phyloP scores from a whole-genome alignment of 2,797 vertebrate genomes.

The Telmatherina bonti region DNA sequence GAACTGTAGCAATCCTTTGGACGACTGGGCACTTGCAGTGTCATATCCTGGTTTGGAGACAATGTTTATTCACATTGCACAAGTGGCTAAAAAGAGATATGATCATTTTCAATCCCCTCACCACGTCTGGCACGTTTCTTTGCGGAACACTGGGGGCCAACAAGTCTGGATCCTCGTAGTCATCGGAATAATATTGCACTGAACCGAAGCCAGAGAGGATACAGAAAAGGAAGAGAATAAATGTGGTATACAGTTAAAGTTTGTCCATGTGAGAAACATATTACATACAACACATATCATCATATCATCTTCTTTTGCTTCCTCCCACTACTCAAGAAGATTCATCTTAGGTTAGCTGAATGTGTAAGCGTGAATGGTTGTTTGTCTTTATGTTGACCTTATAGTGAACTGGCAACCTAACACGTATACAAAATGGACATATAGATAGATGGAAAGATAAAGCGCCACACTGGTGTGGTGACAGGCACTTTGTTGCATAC shows the following conservation, averaged over 20 bases:
- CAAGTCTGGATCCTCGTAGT: conserved; percentile 71
- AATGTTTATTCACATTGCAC: conserved; percentile 36
- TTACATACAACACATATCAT: neutral
- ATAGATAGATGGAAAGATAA: neutral
- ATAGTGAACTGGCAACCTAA: no score
- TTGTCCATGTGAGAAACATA: neutral
- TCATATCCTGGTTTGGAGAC: conserved; percentile 71
- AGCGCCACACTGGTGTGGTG: neutral
- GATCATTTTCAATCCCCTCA: conserved; percentile 36
- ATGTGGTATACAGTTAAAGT: neutral
- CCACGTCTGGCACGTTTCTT: conserved; percentile 64
- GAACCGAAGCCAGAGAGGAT: conserved; percentile 27
- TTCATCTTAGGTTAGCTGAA: no score
- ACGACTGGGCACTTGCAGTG: conserved; percentile 60
- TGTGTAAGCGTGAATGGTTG: no score
- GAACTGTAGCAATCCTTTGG: conserved; percentile 56
- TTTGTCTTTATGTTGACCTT: no score
- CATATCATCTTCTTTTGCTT: neutral
- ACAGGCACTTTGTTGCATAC: neutral
- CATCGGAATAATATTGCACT: conserved; percentile 65
- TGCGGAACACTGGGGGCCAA: conserved; percentile 34
- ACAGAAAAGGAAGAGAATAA: conserved; percentile 2
- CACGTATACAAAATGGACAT: no score
- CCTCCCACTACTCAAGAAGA: no score
- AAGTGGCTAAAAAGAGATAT: neutral